phyloP scores from a whole-genome alignment of 2,888 invertebrate species.

The Archips xylosteana region DNA sequence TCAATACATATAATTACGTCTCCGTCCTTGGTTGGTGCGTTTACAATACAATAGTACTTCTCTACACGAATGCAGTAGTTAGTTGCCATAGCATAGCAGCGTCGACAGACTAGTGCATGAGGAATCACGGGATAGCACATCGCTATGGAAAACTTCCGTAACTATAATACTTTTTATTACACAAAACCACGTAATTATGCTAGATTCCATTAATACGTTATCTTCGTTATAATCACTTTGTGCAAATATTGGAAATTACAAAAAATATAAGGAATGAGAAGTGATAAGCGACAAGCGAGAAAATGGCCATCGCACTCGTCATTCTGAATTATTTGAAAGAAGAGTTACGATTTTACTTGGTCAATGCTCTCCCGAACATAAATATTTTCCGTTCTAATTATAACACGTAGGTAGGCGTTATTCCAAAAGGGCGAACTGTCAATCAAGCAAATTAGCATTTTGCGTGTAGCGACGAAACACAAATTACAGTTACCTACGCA shows the following conservation, averaged over 20 bases:
- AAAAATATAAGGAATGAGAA: background rate
- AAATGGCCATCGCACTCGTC: background rate
- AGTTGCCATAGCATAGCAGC: slow-evolving; percentile 32
- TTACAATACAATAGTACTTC: slow-evolving; percentile 35
- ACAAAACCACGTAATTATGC: background rate
- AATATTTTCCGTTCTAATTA: slow-evolving; percentile 4
- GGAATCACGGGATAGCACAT: slow-evolving; percentile 30
- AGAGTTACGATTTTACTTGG: background rate
- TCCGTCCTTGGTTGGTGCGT: slow-evolving; percentile 36
- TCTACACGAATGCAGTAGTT: slow-evolving; percentile 17
- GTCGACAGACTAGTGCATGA: slow-evolving; percentile 16
- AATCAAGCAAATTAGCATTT: slow-evolving; percentile 10
- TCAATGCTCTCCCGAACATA: slow-evolving; percentile 4
- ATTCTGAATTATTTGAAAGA: background rate
- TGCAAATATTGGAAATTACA: background rate
- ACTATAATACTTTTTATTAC: slow-evolving; percentile 15
- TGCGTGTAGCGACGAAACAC: background rate
- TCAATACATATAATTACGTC: slow-evolving; percentile 5
- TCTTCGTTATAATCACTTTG: background rate
- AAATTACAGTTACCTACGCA: background rate
- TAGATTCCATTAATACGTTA: background rate
- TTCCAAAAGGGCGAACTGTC: slow-evolving; percentile 7
- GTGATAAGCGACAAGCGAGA: background rate
- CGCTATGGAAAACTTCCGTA: no score
- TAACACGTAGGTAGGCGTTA: slow-evolving; percentile 10